phyloP scores from a whole-genome alignment of 2,888 invertebrate species.

The Lepetodrilus schrolli region DNA sequence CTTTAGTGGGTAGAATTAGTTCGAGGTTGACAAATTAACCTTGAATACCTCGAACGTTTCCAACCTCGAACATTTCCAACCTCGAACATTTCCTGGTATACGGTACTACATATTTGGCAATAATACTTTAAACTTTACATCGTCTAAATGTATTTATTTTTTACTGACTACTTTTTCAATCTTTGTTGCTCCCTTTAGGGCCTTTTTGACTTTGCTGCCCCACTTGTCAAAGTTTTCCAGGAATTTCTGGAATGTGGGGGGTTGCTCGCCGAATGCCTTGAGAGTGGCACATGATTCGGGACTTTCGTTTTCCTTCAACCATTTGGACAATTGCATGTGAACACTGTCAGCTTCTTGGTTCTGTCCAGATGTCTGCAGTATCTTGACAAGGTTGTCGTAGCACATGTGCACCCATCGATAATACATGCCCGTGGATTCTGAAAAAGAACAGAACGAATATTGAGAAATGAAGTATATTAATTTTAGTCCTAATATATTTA shows the following conservation, averaged over 20 bases:
- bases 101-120: background rate
- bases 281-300: conserved; percentile 48
- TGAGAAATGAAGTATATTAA: background rate
- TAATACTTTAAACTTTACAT: background rate
- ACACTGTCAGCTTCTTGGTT: conserved; percentile 49
- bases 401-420: conserved; percentile 66
- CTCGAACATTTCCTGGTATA: too few species aligned
- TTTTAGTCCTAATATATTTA: background rate
- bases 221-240: conserved; percentile 58
- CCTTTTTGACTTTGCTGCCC: conserved; percentile 54
- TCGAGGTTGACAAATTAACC: too few species aligned
- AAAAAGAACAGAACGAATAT: too few species aligned
- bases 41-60: too few species aligned
- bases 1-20: too few species aligned
- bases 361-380: conserved; percentile 49
- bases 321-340: conserved; percentile 59
- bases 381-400: conserved; percentile 60
- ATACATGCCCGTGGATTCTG: conserved; percentile 64
- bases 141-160: background rate
- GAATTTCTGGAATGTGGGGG: conserved; percentile 50
- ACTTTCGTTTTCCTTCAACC: conserved; percentile 63
- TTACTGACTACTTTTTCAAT: background rate
- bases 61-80: too few species aligned
- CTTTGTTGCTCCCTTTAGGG: background rate
- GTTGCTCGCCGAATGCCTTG: conserved; percentile 47